Base-by-base conservation (phyloP, 2,113 vertebrate genomes). In the Colius striatus region DNA sequence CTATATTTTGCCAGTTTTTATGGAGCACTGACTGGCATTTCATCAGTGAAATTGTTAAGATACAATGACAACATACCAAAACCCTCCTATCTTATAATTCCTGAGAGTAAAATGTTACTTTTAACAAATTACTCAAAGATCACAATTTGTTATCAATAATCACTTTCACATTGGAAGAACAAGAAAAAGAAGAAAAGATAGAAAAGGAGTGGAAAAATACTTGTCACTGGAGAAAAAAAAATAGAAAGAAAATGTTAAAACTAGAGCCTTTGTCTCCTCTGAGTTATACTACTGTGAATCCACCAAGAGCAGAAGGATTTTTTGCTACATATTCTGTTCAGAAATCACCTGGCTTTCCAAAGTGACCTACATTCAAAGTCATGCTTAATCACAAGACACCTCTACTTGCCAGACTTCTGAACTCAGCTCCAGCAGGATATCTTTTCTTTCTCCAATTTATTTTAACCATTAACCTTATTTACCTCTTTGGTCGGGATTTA, bases 371-470 rank as follows among this genome's bases (percentile, higher is more conserved):
- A 86, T 95, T 91, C 90, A 88, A 87, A 96, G 87, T 91, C 89
- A 95, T 73, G 87, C 91, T 90, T 94, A 83, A 95, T 97, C 96
- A 96, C 89, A 95, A 91, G 94, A 95, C 63, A 25, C 43, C 12
- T 80, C 67, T 83, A 51, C 63, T 87, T 91, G 87, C 82, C 95
- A 94, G 84, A 34, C 71, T 87, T 92, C 47, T 91, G 78, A 87
- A 90, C 84, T 71, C 47, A 60, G 83, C 23, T 94, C 63, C 93
- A 88, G 89, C 89, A 89, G 89, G 60, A 43, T 74, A 92, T 26
- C 51, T 91, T 89, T 91, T 85, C 81, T 91, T 91, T 87, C 36
- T 83, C 82, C 78, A 70, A 34, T 89, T 95, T 95, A 53, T 82
- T 91, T 89, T 89, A 90, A 90, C 78, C 32, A 74, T 87, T 55